Percentiles rank a stretch among this genome's conserved stretches.
These are phyloP conservation scores for Mactromeris polynyma DNA, from an alignment of 2,888 invertebrate species.

Conservation along the genomic window DNA sequence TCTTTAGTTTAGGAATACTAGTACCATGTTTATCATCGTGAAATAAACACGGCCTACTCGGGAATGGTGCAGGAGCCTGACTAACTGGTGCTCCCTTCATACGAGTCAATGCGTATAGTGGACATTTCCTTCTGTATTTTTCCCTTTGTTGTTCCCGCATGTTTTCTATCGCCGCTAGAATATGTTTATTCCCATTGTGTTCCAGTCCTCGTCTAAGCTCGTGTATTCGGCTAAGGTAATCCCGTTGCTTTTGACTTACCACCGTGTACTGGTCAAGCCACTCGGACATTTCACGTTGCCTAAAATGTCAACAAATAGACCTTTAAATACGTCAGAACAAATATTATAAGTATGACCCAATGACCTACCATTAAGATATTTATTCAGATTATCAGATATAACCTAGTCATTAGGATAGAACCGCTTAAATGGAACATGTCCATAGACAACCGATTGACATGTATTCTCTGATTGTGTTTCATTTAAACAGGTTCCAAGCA, in stretches of 20 bases:
- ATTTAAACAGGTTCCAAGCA: too few relatives aligned
- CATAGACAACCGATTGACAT: too few relatives aligned
- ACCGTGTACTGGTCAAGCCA: slow-evolving; percentile 77
- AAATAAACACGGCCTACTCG: slow-evolving; percentile 62
- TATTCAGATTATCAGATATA: too few relatives aligned
- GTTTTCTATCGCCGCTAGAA: slow-evolving; percentile 64
- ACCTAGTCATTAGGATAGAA: too few relatives aligned
- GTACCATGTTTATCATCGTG: slow-evolving; percentile 53
- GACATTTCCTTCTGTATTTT: slow-evolving; percentile 55
- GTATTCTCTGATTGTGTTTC: too few relatives aligned
- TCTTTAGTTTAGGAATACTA: slow-evolving; percentile 45
- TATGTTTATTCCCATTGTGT: slow-evolving; percentile 65
- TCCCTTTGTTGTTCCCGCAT: slow-evolving; percentile 53
- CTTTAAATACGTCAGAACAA: too few relatives aligned
- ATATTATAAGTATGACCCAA: too few relatives aligned
- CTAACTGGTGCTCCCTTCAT: slow-evolving; percentile 56
- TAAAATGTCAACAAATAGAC: too few relatives aligned
- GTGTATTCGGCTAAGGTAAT: slow-evolving; percentile 73
- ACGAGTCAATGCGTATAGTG: slow-evolving; percentile 59
- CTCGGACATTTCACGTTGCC: slow-evolving; percentile 60
- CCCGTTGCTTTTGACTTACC: slow-evolving; percentile 73
- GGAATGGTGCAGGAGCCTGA: slow-evolving; percentile 71
- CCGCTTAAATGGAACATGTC: too few relatives aligned
- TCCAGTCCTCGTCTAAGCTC: slow-evolving; percentile 70
- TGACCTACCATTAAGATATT: too few relatives aligned